phyloP scores from a whole-genome alignment of 2,113 vertebrate species.

The Morone chrysops region DNA sequence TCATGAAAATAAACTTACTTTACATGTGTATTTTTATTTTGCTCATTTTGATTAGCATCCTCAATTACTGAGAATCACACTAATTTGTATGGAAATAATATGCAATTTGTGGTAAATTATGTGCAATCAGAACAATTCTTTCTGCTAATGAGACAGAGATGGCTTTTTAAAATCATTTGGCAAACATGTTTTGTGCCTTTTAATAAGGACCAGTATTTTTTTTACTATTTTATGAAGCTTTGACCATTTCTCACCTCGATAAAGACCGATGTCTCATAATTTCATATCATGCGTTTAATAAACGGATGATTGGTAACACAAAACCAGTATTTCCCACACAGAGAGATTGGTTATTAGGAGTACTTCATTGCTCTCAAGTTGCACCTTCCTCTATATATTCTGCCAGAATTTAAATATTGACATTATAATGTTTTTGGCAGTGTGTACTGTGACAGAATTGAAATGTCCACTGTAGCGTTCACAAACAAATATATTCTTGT shows the following conservation, averaged over 20 bases:
- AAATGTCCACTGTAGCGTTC: neutral
- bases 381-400: neutral
- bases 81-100: constrained; percentile 56
- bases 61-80: constrained; percentile 21
- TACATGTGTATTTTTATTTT: constrained; percentile 38
- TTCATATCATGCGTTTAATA: constrained; percentile 10
- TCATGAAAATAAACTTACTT: constrained; percentile 23
- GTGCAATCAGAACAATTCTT: constrained; percentile 36
- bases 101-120: constrained; percentile 43
- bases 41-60: constrained; percentile 38
- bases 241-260: neutral
- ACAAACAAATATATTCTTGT: neutral
- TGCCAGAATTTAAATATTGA: neutral
- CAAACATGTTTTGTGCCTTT: constrained; percentile 21
- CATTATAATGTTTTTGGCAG: neutral
- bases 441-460: neutral
- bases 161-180: neutral
- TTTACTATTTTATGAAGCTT: neutral
- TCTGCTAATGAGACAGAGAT: constrained; percentile 29
- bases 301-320: neutral
- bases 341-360: neutral
- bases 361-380: too few species aligned
- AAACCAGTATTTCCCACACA: neutral
- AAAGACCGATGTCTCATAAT: constrained; percentile 3
- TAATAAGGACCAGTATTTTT: neutral